These are phyloP conservation scores for Saccopteryx bilineata DNA, from an alignment of 2,113 vertebrate species.

Conservation along the genomic window DNA sequence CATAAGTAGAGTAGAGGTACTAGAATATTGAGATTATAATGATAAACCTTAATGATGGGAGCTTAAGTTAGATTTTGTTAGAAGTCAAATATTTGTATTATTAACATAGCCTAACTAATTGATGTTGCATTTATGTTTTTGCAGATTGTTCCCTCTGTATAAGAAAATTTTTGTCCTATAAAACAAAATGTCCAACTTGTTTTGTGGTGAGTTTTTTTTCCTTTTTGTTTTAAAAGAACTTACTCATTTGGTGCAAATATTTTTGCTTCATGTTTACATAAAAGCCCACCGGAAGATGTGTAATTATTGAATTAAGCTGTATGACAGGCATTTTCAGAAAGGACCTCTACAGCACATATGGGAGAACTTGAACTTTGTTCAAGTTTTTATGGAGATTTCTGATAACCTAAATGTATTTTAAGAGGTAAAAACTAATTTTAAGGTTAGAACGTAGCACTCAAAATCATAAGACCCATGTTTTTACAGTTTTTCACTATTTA, in stretches of 20 bases:
- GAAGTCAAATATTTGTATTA: not conserved
- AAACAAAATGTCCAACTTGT: slow-evolving; percentile 95
- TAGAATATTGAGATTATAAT: slow-evolving; percentile 47
- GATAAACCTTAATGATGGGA: not conserved
- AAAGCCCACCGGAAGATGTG: not conserved
- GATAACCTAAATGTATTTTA: slow-evolving; percentile 55
- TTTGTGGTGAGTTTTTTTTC: slow-evolving; percentile 91
- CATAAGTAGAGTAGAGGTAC: not conserved
- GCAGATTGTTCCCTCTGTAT: slow-evolving; percentile 98
- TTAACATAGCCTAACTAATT: slow-evolving; percentile 32
- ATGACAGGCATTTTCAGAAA: slow-evolving; percentile 52
- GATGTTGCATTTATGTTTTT: slow-evolving; percentile 76
- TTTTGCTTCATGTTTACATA: not conserved
- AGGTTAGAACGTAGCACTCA: not conserved
- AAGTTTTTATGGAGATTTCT: slow-evolving; percentile 46
- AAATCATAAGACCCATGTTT: not conserved
- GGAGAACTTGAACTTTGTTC: slow-evolving; percentile 11
- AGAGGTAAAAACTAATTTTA: slow-evolving; percentile 51
- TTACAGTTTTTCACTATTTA: slow-evolving; percentile 4
- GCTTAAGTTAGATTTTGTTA: slow-evolving; percentile 26
- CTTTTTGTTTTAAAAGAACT: not conserved
- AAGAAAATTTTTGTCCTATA: slow-evolving; percentile 96
- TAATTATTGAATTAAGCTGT: slow-evolving; percentile 19
- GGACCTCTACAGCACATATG: not conserved
- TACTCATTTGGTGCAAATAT: not conserved